Evolutionary conservation across 2,888 invertebrate species (phyloP).

Genomic region (Eupithecia centaureata): DNA sequence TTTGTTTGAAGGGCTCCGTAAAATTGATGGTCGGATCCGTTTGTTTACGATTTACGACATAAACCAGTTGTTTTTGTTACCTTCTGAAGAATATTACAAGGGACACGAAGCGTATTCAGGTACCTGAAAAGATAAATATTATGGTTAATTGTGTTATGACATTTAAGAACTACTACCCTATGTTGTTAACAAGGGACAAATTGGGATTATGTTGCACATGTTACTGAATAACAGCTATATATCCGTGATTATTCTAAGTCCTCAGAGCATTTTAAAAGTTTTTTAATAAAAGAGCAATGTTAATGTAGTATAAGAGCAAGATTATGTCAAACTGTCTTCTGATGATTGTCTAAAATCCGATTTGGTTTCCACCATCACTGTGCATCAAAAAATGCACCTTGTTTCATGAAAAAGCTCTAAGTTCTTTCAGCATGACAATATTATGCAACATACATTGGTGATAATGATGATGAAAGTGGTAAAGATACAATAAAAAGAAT

Average conservation of each 20-base stretch:
- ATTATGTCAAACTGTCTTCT: background rate
- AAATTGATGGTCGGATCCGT: constrained; percentile 54
- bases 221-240: background rate
- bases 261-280: background rate
- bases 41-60: constrained; percentile 49
- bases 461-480: no score
- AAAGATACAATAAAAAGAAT: no score
- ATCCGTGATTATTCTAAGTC: background rate
- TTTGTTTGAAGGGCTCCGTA: constrained; percentile 56
- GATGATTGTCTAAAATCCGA: background rate
- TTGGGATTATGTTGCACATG: background rate
- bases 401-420: no score
- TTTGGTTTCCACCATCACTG: background rate
- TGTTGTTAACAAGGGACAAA: background rate
- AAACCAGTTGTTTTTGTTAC: constrained; percentile 23
- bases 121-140: constrained; percentile 6
- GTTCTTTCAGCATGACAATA: no score
- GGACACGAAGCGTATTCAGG: background rate
- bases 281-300: background rate
- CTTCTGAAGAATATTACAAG: background rate
- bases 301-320: background rate
- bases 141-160: background rate
- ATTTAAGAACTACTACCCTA: background rate
- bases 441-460: no score
- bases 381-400: no score